A percentile compares a stretch with the other conserved stretches of the same genome.
Conservation (phyloP, 2,113 vertebrate species). For the Daubentonia madagascariensis region DNA sequence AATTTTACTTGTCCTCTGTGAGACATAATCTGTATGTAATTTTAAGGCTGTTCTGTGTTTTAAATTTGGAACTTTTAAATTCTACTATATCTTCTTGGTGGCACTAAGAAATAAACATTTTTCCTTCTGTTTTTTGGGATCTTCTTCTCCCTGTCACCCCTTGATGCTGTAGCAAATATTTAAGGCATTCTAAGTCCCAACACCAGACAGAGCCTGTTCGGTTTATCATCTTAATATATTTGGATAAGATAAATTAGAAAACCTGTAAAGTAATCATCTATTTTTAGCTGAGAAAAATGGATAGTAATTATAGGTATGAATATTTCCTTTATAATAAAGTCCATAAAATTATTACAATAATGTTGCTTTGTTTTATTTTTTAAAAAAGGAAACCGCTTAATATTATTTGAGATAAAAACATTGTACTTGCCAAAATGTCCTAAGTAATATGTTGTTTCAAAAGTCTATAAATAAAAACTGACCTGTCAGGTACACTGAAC, state of each 20-base stretch:
- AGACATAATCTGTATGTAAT: background rate
- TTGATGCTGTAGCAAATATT: constrained; percentile 26
- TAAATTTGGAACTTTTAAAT: constrained; percentile 15
- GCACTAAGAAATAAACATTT: constrained; percentile 22
- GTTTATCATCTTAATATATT: constrained; percentile 32
- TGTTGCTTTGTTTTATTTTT: background rate
- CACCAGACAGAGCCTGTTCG: background rate
- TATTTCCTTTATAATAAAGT: constrained; percentile 27
- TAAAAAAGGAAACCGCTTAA: background rate
- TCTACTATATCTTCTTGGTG: background rate
- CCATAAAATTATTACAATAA: background rate
- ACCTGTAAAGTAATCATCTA: background rate
- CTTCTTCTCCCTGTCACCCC: background rate
- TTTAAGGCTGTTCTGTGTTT: background rate
- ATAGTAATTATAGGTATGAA: background rate
- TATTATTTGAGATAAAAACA: constrained; percentile 23
- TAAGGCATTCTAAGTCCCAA: background rate
- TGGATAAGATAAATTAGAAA: constrained; percentile 41
- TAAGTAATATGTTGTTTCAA: background rate
- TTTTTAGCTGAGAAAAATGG: constrained; percentile 41
- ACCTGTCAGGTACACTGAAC: too few species aligned
- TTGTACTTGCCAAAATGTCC: background rate
- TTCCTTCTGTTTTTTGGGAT: background rate
- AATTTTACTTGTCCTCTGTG: constrained; percentile 36
- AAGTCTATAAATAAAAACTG: background rate